phyloP scores from a whole-genome alignment of 2,888 invertebrate genomes.

The Eupithecia insigniata region DNA sequence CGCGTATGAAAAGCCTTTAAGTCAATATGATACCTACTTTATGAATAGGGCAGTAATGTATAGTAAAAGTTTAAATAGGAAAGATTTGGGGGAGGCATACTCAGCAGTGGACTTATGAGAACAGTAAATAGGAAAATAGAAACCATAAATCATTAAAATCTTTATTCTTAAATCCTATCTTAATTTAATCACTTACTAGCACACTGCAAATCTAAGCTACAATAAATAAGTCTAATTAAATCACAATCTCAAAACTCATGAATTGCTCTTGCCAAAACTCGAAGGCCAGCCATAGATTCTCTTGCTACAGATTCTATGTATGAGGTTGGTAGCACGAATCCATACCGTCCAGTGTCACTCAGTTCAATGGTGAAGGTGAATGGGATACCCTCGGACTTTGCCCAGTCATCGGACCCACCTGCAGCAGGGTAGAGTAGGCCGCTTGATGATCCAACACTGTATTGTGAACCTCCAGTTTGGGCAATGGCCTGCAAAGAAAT shows the following conservation, averaged over 20 bases:
- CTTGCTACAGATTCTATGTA: constrained; percentile 90
- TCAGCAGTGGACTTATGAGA: not conserved
- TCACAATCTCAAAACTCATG: constrained; percentile 40
- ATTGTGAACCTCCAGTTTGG: constrained; percentile 84
- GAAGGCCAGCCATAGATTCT: constrained; percentile 89
- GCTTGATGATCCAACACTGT: constrained; percentile 91
- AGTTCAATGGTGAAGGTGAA: constrained; percentile 96
- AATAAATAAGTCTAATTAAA: constrained; percentile 40
- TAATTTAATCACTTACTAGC: constrained; percentile 20
- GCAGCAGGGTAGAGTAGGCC: constrained; percentile 91
- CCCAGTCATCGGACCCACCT: constrained; percentile 96
- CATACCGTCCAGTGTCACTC: constrained; percentile 92
- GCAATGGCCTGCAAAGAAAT: constrained; percentile 81
- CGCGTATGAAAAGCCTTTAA: not conserved
- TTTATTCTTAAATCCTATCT: constrained; percentile 18
- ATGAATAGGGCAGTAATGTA: not conserved
- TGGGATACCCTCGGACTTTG: constrained; percentile 92
- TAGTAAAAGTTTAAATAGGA: not conserved
- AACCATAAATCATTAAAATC: constrained; percentile 5
- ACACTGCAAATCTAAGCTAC: constrained; percentile 22
- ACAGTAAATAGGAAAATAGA: not conserved
- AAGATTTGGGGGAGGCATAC: not conserved
- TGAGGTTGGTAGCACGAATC: constrained; percentile 93
- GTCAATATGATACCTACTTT: not conserved
- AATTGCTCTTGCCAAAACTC: constrained; percentile 80